These are phyloP conservation scores for Penelope pileata DNA, from an alignment of 2,113 vertebrate species.

Conservation along the genomic window DNA sequence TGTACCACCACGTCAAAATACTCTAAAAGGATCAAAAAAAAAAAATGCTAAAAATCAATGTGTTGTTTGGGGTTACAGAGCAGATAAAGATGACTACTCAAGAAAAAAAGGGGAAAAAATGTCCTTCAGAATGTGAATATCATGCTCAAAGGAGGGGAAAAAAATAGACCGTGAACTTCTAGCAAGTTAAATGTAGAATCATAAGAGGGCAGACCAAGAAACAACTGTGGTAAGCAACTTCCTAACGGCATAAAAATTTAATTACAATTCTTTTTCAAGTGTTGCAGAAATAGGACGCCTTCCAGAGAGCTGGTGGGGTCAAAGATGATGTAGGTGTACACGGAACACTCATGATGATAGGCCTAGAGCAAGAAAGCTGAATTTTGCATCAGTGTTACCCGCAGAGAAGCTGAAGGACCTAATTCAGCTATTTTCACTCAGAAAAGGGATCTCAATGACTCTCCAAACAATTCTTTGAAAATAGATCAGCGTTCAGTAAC, in stretches of 20 bases:
- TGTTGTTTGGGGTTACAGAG: not conserved
- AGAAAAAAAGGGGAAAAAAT: not conserved
- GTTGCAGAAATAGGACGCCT: not conserved
- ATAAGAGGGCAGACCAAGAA: constrained; percentile 2
- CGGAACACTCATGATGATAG: not conserved
- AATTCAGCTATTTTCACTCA: not conserved
- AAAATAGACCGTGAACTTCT: not conserved
- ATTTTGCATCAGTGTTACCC: not conserved
- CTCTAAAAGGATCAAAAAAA: not conserved
- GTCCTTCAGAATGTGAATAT: not conserved
- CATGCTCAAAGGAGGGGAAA: not conserved
- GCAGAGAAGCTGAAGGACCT: not conserved
- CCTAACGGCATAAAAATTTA: constrained; percentile 3
- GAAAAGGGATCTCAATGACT: not conserved
- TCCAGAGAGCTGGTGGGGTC: not conserved
- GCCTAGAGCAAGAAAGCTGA: not conserved
- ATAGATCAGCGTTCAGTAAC: not conserved
- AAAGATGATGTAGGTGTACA: not conserved
- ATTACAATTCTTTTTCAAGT: constrained; percentile 1
- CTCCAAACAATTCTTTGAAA: not conserved
- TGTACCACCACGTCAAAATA: not conserved
- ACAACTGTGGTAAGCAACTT: constrained; percentile 12
- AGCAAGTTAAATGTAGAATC: not conserved
- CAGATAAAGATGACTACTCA: not conserved
- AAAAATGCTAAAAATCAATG: not conserved